These are phyloP conservation scores for Cydia fagiglandana DNA, from an alignment of 1,140 invertebrate genomes.

Conservation along the genomic window DNA sequence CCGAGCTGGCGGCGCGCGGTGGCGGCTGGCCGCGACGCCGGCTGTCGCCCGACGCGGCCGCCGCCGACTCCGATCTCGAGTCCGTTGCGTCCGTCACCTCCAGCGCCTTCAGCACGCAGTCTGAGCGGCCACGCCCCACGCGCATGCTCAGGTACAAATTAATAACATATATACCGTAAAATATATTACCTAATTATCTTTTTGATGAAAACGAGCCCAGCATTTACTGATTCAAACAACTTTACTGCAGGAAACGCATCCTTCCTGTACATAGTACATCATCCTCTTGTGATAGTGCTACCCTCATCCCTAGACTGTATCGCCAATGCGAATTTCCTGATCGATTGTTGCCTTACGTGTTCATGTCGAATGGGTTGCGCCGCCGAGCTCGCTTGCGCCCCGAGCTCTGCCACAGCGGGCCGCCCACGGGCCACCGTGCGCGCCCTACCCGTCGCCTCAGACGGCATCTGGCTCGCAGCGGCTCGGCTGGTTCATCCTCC, in stretches of 20 bases:
- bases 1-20: constrained; percentile 84
- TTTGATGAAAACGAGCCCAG: constrained; percentile 8
- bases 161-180: constrained; percentile 27
- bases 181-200: constrained; percentile 13
- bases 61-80: constrained; percentile 93
- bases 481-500: constrained; percentile 47
- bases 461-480: constrained; percentile 50
- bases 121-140: constrained; percentile 89
- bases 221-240: constrained; percentile 37
- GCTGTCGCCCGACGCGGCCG: constrained; percentile 85
- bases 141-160: constrained; percentile 70
- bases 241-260: constrained; percentile 52
- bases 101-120: constrained; percentile 95
- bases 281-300: constrained; percentile 55
- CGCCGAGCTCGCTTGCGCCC: constrained; percentile 36
- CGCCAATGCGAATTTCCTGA: constrained; percentile 33
- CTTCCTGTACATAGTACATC: constrained; percentile 49
- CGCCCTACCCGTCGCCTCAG: constrained; percentile 46
- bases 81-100: constrained; percentile 92
- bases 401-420: constrained; percentile 30
- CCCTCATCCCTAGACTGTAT: constrained; percentile 34
- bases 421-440: constrained; percentile 35
- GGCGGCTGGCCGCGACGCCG: constrained; percentile 64
- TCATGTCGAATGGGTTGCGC: constrained; percentile 39
- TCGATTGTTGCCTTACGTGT: constrained; percentile 43